Evolutionary conservation across 2,113 vertebrate species (phyloP).

Genomic region (Arvicanthis niloticus): DNA sequence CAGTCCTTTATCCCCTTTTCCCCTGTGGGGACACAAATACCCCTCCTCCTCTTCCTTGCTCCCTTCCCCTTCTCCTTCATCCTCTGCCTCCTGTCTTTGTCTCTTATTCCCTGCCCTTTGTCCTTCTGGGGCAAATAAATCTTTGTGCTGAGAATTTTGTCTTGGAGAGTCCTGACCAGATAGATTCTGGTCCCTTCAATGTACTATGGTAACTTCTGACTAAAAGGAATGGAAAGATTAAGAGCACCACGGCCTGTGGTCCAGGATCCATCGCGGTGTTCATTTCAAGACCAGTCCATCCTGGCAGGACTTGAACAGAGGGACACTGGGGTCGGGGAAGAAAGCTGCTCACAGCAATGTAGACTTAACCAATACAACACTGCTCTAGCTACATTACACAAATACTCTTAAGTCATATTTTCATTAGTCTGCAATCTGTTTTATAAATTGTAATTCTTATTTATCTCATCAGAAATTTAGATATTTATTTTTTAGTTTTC

Average conservation of each 20-base stretch:
- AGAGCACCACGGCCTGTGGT: neutral
- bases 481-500: neutral
- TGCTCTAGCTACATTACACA: neutral
- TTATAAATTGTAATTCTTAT: neutral
- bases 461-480: neutral
- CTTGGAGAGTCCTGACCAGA: neutral
- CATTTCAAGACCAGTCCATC: neutral
- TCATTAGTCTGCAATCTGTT: neutral
- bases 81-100: neutral
- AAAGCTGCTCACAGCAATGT: neutral
- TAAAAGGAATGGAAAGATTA: neutral
- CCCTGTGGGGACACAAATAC: neutral
- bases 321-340: neutral
- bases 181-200: neutral
- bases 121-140: neutral
- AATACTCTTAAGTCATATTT: neutral
- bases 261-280: neutral
- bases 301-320: neutral
- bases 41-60: neutral
- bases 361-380: neutral
- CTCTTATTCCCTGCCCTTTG: neutral
- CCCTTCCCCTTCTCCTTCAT: neutral
- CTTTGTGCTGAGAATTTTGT: too few relatives aligned
- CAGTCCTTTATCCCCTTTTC: too few relatives aligned
- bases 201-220: neutral